Percentiles rank a stretch among this genome's conserved stretches.
phyloP scores from a whole-genome alignment of 2,797 vertebrate species.

The Crenuchus spilurus region DNA sequence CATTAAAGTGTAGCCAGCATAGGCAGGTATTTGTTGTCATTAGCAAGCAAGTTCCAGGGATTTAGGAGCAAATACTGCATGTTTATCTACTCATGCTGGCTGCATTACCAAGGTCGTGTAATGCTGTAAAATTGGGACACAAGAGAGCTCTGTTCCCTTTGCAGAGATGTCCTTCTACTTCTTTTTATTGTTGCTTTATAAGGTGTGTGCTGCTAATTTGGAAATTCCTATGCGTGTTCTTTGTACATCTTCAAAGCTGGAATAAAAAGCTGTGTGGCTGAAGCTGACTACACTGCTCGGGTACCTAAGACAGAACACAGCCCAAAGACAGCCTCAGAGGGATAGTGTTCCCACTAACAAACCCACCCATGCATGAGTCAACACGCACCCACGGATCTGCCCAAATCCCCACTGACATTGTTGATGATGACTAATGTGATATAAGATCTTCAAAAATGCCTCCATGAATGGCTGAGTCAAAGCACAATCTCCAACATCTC shows the following conservation, averaged over 20 bases:
- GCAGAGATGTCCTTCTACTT: not conserved
- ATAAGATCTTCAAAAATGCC: slow-evolving; percentile 43
- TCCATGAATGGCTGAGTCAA: slow-evolving; percentile 36
- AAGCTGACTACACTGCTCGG: slow-evolving; percentile 8
- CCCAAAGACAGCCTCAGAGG: slow-evolving; percentile 35
- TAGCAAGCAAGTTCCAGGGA: slow-evolving; percentile 16
- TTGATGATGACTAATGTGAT: slow-evolving; percentile 52
- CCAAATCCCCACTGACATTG: slow-evolving; percentile 51
- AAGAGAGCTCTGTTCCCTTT: slow-evolving; percentile 8
- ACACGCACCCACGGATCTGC: slow-evolving; percentile 47
- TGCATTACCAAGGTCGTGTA: not conserved
- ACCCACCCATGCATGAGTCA: slow-evolving; percentile 53
- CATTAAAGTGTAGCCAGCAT: slow-evolving; percentile 23
- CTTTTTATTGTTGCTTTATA: slow-evolving; percentile 11
- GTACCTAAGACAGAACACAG: slow-evolving; percentile 35
- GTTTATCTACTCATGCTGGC: slow-evolving; percentile 10
- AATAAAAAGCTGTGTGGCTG: slow-evolving; percentile 2
- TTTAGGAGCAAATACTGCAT: not conserved
- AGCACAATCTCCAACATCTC: slow-evolving; percentile 16
- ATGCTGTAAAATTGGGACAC: slow-evolving; percentile 3
- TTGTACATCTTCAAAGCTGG: slow-evolving; percentile 26
- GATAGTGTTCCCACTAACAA: slow-evolving; percentile 27
- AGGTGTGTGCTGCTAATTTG: slow-evolving; percentile 9
- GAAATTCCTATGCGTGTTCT: slow-evolving; percentile 7
- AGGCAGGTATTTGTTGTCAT: slow-evolving; percentile 11